Evolutionary conservation across 2,888 invertebrate species (phyloP).

Genomic region (Abrostola triplasia): DNA sequence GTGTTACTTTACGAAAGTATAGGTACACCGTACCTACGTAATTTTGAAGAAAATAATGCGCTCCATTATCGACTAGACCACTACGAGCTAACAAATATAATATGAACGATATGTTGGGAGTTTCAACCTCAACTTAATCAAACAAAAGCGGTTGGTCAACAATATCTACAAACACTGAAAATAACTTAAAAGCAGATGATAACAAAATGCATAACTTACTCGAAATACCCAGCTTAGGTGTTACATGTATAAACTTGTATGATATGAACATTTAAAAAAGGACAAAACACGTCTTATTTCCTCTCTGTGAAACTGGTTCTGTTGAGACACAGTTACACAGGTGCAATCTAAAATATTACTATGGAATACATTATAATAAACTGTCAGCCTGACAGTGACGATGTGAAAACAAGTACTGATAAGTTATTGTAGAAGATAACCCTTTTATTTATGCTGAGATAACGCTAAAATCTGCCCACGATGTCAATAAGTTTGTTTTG

Average conservation of each 20-base stretch:
- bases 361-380: conserved; percentile 39
- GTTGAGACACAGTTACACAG: conserved; percentile 21
- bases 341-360: conserved; percentile 47
- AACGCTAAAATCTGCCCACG: conserved; percentile 65
- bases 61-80: too few species aligned
- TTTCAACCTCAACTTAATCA: too few species aligned
- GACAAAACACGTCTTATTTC: conserved; percentile 4
- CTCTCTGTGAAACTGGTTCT: conserved; percentile 5
- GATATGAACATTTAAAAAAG: conserved; percentile 13
- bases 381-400: conserved; percentile 55
- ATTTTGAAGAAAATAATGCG: too few species aligned
- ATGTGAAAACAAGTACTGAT: conserved; percentile 70
- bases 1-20: too few species aligned
- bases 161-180: neutral
- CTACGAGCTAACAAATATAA: too few species aligned
- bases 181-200: conserved; percentile 5
- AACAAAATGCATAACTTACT: conserved; percentile 30
- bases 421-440: conserved; percentile 71
- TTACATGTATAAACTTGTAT: neutral
- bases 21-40: too few species aligned
- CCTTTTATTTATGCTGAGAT: conserved; percentile 67
- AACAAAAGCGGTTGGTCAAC: too few species aligned
- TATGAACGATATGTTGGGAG: too few species aligned
- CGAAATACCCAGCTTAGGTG: conserved; percentile 9
- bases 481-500: conserved; percentile 63